These are phyloP conservation scores for Muscicapa striata DNA, from an alignment of 2,797 vertebrate genomes.

Conservation along the genomic window DNA sequence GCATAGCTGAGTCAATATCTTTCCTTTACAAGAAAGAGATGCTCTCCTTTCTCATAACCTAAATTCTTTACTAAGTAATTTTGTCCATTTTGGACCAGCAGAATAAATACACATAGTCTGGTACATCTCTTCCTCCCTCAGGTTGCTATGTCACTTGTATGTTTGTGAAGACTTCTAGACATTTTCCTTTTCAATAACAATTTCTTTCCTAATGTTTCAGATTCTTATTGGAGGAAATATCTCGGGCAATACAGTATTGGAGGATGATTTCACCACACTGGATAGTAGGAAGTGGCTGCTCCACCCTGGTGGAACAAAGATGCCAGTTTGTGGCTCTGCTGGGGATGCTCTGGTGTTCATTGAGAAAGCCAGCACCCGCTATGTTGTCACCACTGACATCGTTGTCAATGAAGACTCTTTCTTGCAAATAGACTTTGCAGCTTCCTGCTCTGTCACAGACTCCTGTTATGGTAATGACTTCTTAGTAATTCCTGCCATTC, in stretches of 20 bases:
- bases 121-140: neutral
- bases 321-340: slow-evolving; percentile 96
- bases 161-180: neutral
- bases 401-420: slow-evolving; percentile 93
- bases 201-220: slow-evolving; percentile 72
- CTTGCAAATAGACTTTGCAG: slow-evolving; percentile 97
- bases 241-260: slow-evolving; percentile 93
- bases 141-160: neutral
- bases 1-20: neutral
- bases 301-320: slow-evolving; percentile 94
- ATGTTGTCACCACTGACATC: slow-evolving; percentile 94
- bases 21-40: neutral
- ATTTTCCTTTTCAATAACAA: neutral
- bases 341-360: slow-evolving; percentile 97
- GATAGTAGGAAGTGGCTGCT: slow-evolving; percentile 96
- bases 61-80: neutral
- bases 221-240: slow-evolving; percentile 97
- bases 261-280: slow-evolving; percentile 92
- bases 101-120: neutral
- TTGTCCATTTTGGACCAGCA: neutral
- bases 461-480: slow-evolving; percentile 92
- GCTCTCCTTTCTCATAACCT: neutral
- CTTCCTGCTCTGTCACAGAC: slow-evolving; percentile 96
- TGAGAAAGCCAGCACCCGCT: slow-evolving; percentile 97
- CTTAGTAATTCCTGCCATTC: neutral